Evolutionary conservation across 2,113 vertebrate species (phyloP), one percentile per base, ranked within the genome.

Genomic region (Camarhynchus parvulus): DNA sequence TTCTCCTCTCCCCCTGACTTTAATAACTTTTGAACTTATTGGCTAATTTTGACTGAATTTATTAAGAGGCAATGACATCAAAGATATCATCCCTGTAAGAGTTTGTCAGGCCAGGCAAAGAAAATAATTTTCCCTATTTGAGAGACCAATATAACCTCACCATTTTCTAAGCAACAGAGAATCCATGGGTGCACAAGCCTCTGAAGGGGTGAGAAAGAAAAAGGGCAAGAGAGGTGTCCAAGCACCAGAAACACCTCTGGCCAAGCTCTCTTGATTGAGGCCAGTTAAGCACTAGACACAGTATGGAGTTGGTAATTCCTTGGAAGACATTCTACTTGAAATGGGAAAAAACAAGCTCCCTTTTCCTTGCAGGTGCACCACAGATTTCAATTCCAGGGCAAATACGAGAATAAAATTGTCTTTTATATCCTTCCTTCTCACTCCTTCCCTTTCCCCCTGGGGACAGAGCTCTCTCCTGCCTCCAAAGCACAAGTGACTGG

Each of bases 21-120:
- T 9, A 81, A 70, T 72, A 67, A 67, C 23, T 70, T 94, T 73
- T 80, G n/a, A 92, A 81, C 7, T 80, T 77, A 31, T 2, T 63
- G 39, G 33, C 11, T 30, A 59, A 70, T 77, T 95, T 74, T 91
- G n/a, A 91, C 72, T 87, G 33, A n/a, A 70, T 89, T 87, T 86
- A 70, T 49, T 28, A 25, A 63, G 55, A 59, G 9, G 15, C 68
- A 85, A 47, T 31, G 23, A n/a, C 42, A 63, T 33, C 61, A 56
- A 84, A 82, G 35, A 50, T 3, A 1, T 35, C 14, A 81, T 31
- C 73, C 52, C n/a, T 17, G 0, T 55, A 81, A 59, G 20, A 70
- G 17, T 77, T 83, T 37, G 28, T 31, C 25, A 80, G 79, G 15
- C 19, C 46, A 68, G 44, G 13, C 30, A 81, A 64, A 64, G 62